A percentile compares a stretch with the other conserved stretches of the same genome.
Conservation (phyloP, 2,113 vertebrate species). For the Sitta europaea region DNA sequence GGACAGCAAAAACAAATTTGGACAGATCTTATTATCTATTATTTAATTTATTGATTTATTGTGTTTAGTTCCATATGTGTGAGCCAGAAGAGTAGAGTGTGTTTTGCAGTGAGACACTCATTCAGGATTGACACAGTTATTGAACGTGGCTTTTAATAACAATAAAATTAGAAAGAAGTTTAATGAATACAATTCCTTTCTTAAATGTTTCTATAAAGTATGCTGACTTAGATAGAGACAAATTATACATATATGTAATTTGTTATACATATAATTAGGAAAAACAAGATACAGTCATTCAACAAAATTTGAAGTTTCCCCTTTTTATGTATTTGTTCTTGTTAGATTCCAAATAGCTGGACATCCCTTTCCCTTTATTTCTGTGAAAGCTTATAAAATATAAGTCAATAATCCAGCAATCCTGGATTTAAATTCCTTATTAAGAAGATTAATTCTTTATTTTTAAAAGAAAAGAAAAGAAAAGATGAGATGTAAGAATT, state of each 20-base stretch:
- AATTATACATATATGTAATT: not conserved
- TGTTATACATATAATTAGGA: not conserved
- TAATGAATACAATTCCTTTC: not conserved
- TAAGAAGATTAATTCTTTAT: not conserved
- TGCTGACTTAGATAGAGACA: not conserved
- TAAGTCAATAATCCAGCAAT: not conserved
- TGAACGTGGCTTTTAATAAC: not conserved
- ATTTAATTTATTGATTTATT: not conserved
- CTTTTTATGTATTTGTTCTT: not conserved
- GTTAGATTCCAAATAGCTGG: accelerated
- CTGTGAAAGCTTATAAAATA: not conserved
- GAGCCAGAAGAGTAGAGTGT: not conserved
- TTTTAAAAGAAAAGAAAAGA: not conserved
- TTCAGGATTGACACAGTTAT: not conserved
- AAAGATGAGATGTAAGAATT: not conserved
- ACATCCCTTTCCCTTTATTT: not conserved
- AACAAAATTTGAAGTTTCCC: not conserved
- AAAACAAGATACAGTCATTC: not conserved
- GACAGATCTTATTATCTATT: not conserved
- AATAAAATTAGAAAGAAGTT: not conserved
- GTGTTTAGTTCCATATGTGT: not conserved
- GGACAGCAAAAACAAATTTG: not conserved
- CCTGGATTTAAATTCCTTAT: not conserved
- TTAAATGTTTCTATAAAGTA: not conserved
- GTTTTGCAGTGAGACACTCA: not conserved